Percentiles rank a stretch among this genome's conserved stretches.
phyloP scores from a whole-genome alignment of 92 coral and sea anemone species.

The Paragorgia papillata region DNA sequence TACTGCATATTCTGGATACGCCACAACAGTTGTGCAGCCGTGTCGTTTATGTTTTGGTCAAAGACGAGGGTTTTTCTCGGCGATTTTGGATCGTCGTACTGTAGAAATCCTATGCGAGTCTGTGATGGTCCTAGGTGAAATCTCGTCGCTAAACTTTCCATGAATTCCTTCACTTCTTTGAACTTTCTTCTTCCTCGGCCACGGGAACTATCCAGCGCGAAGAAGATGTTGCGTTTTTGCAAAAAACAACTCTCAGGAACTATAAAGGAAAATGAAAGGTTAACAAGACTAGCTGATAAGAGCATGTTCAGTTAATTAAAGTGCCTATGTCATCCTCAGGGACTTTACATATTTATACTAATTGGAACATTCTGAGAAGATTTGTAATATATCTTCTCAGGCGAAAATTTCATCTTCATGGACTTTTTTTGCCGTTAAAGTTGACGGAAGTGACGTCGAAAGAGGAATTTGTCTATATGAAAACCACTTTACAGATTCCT shows the following conservation, averaged over 20 bases:
- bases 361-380: too few relatives aligned
- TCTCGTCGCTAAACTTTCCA: conserved; percentile 23
- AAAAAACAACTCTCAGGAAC: conserved; percentile 28
- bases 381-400: too few relatives aligned
- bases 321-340: too few relatives aligned
- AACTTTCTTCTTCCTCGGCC: conserved; percentile 35
- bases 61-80: conserved; percentile 2
- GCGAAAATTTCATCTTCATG: too few relatives aligned
- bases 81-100: conserved; percentile 28
- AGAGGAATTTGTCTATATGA: too few relatives aligned
- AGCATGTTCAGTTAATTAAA: too few relatives aligned
- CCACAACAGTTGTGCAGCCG: conserved; percentile 6
- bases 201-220: conserved; percentile 27
- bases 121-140: conserved; percentile 30
- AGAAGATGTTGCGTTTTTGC: conserved; percentile 26
- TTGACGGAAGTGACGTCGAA: too few relatives aligned
- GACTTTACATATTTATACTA: too few relatives aligned
- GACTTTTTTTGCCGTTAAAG: too few relatives aligned
- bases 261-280: not conserved
- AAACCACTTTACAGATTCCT: too few relatives aligned
- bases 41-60: not conserved
- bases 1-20: conserved; percentile 38
- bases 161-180: conserved; percentile 25
- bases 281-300: too few relatives aligned
- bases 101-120: conserved; percentile 25